Conservation (phyloP, 2,888 invertebrate genomes). For the Catocala nupta region DNA sequence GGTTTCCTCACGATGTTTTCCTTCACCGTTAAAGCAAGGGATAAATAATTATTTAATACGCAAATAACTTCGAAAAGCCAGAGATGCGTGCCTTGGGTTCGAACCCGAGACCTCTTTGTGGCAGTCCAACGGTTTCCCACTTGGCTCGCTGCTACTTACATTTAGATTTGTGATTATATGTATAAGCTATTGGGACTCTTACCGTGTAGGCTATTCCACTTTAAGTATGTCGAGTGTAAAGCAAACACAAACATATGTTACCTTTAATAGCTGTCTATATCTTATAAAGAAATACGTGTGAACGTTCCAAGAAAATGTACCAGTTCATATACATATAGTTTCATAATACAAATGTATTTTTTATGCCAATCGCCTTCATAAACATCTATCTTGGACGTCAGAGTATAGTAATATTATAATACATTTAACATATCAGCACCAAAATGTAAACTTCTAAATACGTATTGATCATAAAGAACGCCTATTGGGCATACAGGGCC, state of each 20-base stretch:
- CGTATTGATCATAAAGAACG: conserved; percentile 40
- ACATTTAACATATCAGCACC: conserved; percentile 19
- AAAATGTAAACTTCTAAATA: conserved; percentile 35
- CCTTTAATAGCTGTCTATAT: conserved; percentile 1
- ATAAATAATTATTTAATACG: too few relatives aligned
- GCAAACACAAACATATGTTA: neutral
- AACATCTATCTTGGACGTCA: neutral
- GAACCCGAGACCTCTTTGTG: too few relatives aligned
- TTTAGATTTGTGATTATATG: too few relatives aligned
- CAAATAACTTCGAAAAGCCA: too few relatives aligned
- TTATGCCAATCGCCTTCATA: conserved; percentile 4
- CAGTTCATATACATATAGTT: neutral
- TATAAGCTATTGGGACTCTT: too few relatives aligned
- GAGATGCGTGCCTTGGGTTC: too few relatives aligned
- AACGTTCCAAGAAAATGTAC: neutral
- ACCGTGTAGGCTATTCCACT: too few relatives aligned
- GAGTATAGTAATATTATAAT: neutral
- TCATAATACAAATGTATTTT: conserved; percentile 1
- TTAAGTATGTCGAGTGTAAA: neutral
- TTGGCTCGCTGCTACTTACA: too few relatives aligned
- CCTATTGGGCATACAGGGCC: conserved; percentile 27
- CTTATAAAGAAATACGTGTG: neutral
- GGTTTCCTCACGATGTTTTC: too few relatives aligned
- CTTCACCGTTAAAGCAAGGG: too few relatives aligned
- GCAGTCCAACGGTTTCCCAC: too few relatives aligned